Percentiles rank a stretch among this genome's conserved stretches.
These are phyloP conservation scores for Margaritifera margaritifera DNA, from an alignment of 2,888 invertebrate genomes.

Conservation along the genomic window DNA sequence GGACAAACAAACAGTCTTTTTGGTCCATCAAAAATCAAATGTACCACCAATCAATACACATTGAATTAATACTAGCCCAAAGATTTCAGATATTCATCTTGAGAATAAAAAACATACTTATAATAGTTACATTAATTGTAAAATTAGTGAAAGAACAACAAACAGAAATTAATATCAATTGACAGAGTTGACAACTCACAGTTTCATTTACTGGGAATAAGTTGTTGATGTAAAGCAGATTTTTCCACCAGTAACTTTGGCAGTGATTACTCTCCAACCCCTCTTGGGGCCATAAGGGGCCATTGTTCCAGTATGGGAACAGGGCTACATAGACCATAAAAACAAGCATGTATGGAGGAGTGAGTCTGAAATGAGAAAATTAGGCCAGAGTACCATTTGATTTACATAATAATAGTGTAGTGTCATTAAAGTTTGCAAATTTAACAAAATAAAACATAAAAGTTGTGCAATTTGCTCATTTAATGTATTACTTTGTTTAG, in stretches of 20 bases:
- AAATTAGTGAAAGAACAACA: background rate
- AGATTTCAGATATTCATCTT: too few species aligned
- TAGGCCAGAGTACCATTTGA: too few species aligned
- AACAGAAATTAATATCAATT: background rate
- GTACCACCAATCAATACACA: too few species aligned
- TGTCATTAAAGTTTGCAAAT: too few species aligned
- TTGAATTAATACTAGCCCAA: too few species aligned
- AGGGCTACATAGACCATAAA: conserved; percentile 44
- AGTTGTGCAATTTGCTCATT: too few species aligned
- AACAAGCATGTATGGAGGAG: conserved; percentile 50
- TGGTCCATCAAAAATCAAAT: too few species aligned
- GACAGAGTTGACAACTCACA: background rate
- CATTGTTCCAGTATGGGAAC: conserved; percentile 35
- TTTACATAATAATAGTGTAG: too few species aligned
- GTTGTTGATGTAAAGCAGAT: conserved; percentile 53
- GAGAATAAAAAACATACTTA: background rate
- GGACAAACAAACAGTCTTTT: too few species aligned
- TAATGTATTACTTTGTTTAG: too few species aligned
- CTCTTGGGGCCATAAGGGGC: conserved; percentile 36
- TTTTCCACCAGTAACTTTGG: conserved; percentile 49
- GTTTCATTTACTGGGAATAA: conserved; percentile 11
- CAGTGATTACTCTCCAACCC: conserved; percentile 41
- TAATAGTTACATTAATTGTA: background rate
- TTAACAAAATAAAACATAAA: too few species aligned
- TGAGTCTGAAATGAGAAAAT: conserved; percentile 37